Base-by-base conservation (phyloP, 2,888 invertebrate species). In the Chaetogeoica ovagalla region DNA sequence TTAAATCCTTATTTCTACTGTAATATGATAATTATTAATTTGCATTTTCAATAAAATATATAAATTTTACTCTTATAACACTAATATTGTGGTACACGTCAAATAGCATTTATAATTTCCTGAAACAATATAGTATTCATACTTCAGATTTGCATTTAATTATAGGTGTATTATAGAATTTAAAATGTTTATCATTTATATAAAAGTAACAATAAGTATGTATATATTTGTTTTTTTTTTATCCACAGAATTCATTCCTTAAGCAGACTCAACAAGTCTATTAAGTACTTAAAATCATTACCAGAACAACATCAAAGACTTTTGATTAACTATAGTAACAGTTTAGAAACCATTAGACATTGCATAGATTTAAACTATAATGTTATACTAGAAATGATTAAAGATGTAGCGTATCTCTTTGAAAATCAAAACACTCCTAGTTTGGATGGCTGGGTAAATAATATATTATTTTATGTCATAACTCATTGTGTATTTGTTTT, bases 371-470 rank as follows among this genome's bases (percentile, higher is more conserved):
- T 94, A 83, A 91, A 92, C 83, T 87, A 88, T 82, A 87, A 89
- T 83, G 87, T 91, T 83, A 87, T 91, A 57, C 91, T 92, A 82
- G 86, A 91, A 39, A 92, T 96, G 63, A 90, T 94, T 65, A 89
- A 91, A 85, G 91, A 94, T 86, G 94, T 92, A n/a, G 91, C 92
- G 70, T 90, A 90, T 57, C 92, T 96, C 88, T 95, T 96, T 86
- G 94, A 93, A 86, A 96, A 79, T 15, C 79, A 79, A 71, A 63
- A 79, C 39, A 63, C 79, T 43, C 71, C 71, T 43, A 63, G 70
- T 39, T 23, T 70, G 23, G 71, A 79, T 71, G 70, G 79, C 21
- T 79, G 79, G 79, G 79, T 79, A 79, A 69, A 13, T 15, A 48
- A 13, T 43, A 43, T 43, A 43, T 48, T 48, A 13, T 48, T 30